phyloP scores from a whole-genome alignment of 2,888 invertebrate species.

The Nasonia oneida region DNA sequence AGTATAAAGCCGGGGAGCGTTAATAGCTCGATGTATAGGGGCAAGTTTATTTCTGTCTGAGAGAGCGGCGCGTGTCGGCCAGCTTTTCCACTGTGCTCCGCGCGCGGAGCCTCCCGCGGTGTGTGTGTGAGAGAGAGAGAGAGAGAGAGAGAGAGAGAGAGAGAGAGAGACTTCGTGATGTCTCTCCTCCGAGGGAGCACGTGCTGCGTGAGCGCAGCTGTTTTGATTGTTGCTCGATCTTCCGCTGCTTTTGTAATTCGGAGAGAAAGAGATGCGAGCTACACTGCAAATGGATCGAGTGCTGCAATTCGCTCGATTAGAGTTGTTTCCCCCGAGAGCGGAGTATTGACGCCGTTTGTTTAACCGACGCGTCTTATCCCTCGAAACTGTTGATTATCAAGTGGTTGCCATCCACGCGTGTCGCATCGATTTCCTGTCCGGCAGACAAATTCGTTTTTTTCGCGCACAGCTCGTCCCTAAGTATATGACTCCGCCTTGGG shows the following conservation, averaged over 20 bases:
- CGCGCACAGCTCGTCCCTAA: too few species aligned
- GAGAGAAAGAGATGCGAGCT: too few species aligned
- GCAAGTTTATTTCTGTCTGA: constrained; percentile 75
- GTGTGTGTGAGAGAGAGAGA: too few species aligned
- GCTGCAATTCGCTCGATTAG: too few species aligned
- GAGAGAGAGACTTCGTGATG: not conserved
- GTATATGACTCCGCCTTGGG: not conserved
- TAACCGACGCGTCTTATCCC: not conserved
- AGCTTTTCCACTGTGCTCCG: not conserved
- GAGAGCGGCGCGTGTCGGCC: constrained; percentile 63
- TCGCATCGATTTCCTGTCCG: not conserved
- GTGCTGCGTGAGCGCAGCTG: constrained; percentile 30
- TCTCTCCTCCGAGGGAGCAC: constrained; percentile 34
- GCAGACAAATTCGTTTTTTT: not conserved
- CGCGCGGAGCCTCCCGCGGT: not conserved
- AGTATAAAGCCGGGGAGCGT: constrained; percentile 36
- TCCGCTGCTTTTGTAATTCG: not conserved
- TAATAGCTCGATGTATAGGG: constrained; percentile 45
- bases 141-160: constrained; percentile 10
- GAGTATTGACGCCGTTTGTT: too few species aligned
- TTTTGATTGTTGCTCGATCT: constrained; percentile 3
- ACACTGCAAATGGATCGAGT: too few species aligned
- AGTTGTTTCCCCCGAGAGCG: too few species aligned
- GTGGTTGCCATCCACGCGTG: not conserved
- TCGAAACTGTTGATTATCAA: not conserved